Evolutionary conservation across 1,140 invertebrate species (phyloP), one percentile per base, ranked within the genome.

Genomic region (Globodera ellingtonae): DNA sequence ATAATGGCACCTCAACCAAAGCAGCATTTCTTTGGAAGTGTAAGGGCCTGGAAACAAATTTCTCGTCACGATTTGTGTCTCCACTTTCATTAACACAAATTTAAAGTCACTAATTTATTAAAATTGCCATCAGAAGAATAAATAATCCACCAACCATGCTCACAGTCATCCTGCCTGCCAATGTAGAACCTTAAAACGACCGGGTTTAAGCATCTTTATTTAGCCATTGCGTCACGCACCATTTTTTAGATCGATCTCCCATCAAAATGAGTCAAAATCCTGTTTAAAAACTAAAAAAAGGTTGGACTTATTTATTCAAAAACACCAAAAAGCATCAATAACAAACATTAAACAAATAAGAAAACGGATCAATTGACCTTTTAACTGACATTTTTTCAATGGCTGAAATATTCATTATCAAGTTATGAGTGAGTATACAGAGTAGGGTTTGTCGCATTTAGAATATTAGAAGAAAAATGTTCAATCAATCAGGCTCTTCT

Each of bases 101-200:
- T 35, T 35, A 0, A 35, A 35, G 35, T 35, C 35, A 35, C 3
- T 35, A 35, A 35, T 35, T 35, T n/a, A 75, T 5, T 0, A 72
- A 35, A 15, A 59, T 44, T 18, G 18, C 7, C 6, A 79, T 4
- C 0, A 3, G 13, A 79, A 7, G 5, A 21, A 21, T n/a, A 79
- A 79, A 66, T 13, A 79, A 66, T 13, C 50, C 7, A 75, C 66
- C 4, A 15, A 79, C 77, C 77, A 24, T 79, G 44, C 13, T 79
- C 50, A 21, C 24, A 24, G 56, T 79, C 74, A 44, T 79, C 79
- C 48, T 62, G 56, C 18, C 21, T 59, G 24, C 79, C 79, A 44
- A 79, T 44, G 44, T 79, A 79, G 18, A 79, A 82, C 79, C 77
- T 75, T 21, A 47, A 21, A 48, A 75, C 24, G 44, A 15, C 15